Conservation (phyloP, 2,797 vertebrate species). For the Rhabdomys pumilio region DNA sequence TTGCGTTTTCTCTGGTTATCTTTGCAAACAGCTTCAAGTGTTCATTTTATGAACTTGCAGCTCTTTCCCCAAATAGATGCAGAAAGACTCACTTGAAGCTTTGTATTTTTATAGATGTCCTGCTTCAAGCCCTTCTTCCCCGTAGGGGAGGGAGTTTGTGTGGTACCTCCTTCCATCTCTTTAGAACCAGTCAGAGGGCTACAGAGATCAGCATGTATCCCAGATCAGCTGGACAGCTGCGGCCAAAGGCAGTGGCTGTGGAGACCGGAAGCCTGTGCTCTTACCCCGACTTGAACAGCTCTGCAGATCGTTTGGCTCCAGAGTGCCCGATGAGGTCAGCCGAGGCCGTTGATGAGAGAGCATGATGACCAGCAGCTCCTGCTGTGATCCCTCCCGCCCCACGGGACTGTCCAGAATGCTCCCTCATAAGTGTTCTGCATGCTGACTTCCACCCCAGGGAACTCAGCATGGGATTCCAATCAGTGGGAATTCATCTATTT, state of each 20-base stretch:
- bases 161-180: neutral
- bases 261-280: neutral
- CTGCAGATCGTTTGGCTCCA: neutral
- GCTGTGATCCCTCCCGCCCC: neutral
- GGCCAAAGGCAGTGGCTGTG: neutral
- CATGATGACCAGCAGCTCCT: neutral
- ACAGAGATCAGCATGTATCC: neutral
- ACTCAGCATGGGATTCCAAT: neutral
- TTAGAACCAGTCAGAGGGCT: neutral
- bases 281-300: neutral
- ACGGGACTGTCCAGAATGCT: no score
- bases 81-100: neutral
- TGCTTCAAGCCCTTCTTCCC: neutral
- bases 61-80: neutral
- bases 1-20: neutral
- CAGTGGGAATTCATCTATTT: neutral
- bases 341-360: neutral
- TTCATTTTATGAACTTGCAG: neutral
- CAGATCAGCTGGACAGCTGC: neutral
- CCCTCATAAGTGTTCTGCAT: neutral
- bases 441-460: neutral
- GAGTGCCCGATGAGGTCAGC: neutral
- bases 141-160: neutral
- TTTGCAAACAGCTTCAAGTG: neutral
- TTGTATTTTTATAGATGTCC: neutral